Base-by-base conservation (phyloP, 2,888 invertebrate genomes). In the Metellina segmentata region DNA sequence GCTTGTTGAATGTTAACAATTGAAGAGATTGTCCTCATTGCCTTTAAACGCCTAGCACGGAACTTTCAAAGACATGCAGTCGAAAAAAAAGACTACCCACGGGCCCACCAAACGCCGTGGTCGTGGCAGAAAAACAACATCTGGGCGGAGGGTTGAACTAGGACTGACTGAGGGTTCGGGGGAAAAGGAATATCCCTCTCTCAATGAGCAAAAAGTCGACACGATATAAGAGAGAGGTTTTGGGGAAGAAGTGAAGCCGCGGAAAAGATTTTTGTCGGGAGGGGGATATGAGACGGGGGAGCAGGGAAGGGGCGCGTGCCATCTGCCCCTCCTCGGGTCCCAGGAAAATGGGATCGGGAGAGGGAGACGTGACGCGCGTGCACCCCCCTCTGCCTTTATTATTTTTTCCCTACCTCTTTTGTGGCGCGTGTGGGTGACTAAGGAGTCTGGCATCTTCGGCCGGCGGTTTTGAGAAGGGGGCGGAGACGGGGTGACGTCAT, bases 391-490 rank as follows among this genome's bases (percentile, higher is more conserved):
- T 13, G 48, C 9, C 51, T 53, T 16, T 72, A 19, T 72, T 61
- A 61, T 61, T 61, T 61, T 61, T 61, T 16, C 11, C 16, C 61
- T 61, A 11, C 61, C 61, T 61, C 61, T 61, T 61, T 61, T 61
- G 61, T 61, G 61, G 61, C 61, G 16, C 61, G n/a, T 34, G 13
- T 72, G 20, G 71, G 79, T 83, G 90, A 90, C 90, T 90, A 90
- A 90, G 90, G 79, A 90, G 79, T 78, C 85, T 79, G 90, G 82
- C 85, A 90, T 90, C 90, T 90, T 90, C 82, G 71, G 77, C 34
- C 34, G 34, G 34, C 34, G 34, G 34, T 74, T 89, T 89, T 89
- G 89, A 89, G 89, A 89, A 90, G 82, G 71, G 79, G 90, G 83
- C 20, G 77, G 82, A 69, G 79, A 61, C 13, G 16, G 13, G 71